phyloP scores from a whole-genome alignment of 1,140 invertebrate species.

The Campoletis sonorensis region DNA sequence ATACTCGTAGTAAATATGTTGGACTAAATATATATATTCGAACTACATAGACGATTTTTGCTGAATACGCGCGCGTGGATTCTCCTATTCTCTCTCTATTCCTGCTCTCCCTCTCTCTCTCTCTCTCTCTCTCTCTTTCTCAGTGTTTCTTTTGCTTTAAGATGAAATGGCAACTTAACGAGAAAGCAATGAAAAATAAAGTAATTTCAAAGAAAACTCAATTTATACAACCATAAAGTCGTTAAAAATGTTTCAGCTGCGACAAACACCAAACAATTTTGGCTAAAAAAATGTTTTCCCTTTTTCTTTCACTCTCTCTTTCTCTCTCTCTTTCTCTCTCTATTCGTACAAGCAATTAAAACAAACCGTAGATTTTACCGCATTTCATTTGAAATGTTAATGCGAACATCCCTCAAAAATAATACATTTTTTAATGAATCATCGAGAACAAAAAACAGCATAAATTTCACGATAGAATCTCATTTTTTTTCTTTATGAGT shows the following conservation, averaged over 20 bases:
- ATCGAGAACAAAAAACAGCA: too few species aligned
- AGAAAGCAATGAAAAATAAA: slow-evolving; percentile 31
- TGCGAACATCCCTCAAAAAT: too few species aligned
- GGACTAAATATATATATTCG: slow-evolving; percentile 35
- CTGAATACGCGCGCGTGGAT: slow-evolving; percentile 43
- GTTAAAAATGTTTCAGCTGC: slow-evolving; percentile 1
- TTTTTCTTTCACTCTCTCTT: not conserved
- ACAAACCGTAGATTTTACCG: not conserved
- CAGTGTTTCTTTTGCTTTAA: not conserved
- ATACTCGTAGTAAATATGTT: slow-evolving; percentile 35
- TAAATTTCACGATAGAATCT: too few species aligned
- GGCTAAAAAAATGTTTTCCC: not conserved
- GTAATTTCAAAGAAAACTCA: slow-evolving; percentile 38
- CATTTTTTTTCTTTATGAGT: too few species aligned
- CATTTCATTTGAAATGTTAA: too few species aligned
- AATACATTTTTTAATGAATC: too few species aligned
- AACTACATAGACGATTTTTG: slow-evolving; percentile 33
- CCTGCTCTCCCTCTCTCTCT: not conserved
- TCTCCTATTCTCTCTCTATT: not conserved
- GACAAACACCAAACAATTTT: slow-evolving; percentile 8
- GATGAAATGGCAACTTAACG: slow-evolving; percentile 3
- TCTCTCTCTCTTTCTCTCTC: not conserved
- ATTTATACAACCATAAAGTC: not conserved
- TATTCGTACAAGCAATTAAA: not conserved
- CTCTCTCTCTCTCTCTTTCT: not conserved